phyloP scores from a whole-genome alignment of 1,140 invertebrate genomes.

The Archivesica marissinica region DNA sequence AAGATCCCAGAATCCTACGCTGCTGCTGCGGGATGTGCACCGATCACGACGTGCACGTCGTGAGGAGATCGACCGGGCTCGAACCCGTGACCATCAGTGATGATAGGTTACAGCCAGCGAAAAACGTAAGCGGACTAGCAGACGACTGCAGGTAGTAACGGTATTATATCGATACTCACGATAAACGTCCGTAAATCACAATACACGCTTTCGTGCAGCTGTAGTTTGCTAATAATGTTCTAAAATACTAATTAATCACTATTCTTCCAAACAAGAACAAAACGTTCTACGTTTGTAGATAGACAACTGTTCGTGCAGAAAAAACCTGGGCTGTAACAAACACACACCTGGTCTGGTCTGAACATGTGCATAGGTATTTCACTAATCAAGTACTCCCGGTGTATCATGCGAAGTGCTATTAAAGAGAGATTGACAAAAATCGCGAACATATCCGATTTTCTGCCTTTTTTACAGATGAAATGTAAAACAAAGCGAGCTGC shows the following conservation, averaged over 20 bases:
- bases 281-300: background rate
- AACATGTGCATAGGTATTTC: slow-evolving; percentile 24
- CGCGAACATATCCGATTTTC: too few species aligned
- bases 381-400: slow-evolving; percentile 24
- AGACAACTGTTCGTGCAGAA: background rate
- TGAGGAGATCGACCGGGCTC: too few species aligned
- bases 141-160: background rate
- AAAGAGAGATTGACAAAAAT: slow-evolving; percentile 31
- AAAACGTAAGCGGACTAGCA: too few species aligned
- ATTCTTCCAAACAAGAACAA: background rate
- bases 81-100: too few species aligned
- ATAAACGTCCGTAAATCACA: background rate
- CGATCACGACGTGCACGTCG: too few species aligned
- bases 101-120: too few species aligned
- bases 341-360: slow-evolving; percentile 33
- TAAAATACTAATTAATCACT: slow-evolving; percentile 31
- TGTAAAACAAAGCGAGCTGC: too few species aligned
- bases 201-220: slow-evolving; percentile 4
- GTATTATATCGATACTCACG: background rate
- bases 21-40: too few species aligned
- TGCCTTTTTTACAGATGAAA: too few species aligned
- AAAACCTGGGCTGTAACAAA: background rate
- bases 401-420: slow-evolving; percentile 34
- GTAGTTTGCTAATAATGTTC: background rate
- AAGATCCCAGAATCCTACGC: too few species aligned